Evolutionary conservation across 2,888 invertebrate species (phyloP).

Genomic region (Vanessa cardui): DNA sequence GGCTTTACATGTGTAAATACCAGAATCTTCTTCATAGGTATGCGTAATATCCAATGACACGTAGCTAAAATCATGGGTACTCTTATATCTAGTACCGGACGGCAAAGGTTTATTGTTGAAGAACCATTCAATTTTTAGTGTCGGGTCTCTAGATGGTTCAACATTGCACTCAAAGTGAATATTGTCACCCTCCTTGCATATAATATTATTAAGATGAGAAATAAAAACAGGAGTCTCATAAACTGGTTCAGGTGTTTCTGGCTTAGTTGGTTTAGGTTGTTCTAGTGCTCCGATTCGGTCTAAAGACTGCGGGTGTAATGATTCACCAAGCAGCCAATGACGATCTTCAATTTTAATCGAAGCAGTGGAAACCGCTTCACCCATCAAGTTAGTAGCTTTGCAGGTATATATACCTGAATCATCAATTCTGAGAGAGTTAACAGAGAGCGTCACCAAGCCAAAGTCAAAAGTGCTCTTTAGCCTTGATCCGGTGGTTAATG

Average conservation of each 20-base stretch:
- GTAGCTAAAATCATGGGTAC: constrained; percentile 97
- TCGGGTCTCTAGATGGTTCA: constrained; percentile 95
- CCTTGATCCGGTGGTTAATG: constrained; percentile 93
- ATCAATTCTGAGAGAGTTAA: constrained; percentile 92
- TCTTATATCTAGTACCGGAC: constrained; percentile 94
- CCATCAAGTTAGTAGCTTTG: constrained; percentile 95
- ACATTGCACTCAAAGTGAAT: constrained; percentile 96
- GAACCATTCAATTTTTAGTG: constrained; percentile 96
- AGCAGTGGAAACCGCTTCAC: constrained; percentile 96
- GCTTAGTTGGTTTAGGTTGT: constrained; percentile 86
- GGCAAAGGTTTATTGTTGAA: constrained; percentile 95
- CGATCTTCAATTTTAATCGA: constrained; percentile 94
- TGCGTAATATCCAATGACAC: constrained; percentile 95
- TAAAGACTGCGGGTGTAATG: constrained; percentile 94
- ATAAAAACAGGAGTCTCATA: constrained; percentile 95
- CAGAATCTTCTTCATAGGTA: constrained; percentile 95
- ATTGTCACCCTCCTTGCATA: constrained; percentile 93
- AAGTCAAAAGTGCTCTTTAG: constrained; percentile 98
- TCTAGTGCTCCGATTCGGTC: constrained; percentile 93
- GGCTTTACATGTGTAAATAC: constrained; percentile 94
- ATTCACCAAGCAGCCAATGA: constrained; percentile 93
- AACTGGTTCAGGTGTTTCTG: constrained; percentile 88
- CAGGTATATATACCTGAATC: constrained; percentile 98
- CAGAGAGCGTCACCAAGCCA: constrained; percentile 95
- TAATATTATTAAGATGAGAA: constrained; percentile 94